These are phyloP conservation scores for Bambusicola thoracicus DNA, from an alignment of 2,113 vertebrate genomes.

Conservation along the genomic window DNA sequence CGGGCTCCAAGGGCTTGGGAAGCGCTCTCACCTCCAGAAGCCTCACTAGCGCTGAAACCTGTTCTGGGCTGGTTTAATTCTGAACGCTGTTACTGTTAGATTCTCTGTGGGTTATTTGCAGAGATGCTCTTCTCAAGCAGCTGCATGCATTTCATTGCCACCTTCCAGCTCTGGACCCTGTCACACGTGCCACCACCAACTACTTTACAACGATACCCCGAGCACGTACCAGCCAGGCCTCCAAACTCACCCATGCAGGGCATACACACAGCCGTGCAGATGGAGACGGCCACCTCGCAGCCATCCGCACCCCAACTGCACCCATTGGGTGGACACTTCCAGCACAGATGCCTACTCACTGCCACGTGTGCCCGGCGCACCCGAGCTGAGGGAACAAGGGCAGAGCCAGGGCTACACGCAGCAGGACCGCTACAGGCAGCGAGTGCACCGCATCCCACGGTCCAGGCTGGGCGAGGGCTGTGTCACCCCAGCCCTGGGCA, in stretches of 20 bases:
- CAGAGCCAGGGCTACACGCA: not conserved
- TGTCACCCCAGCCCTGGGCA: rapidly evolving
- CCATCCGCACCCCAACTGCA: not conserved
- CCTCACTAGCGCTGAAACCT: rapidly evolving
- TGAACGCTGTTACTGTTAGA: rapidly evolving
- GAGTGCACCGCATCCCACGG: rapidly evolving
- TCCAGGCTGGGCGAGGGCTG: rapidly evolving
- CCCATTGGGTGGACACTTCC: not conserved
- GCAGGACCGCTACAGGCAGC: not conserved
- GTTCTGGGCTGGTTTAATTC: not conserved
- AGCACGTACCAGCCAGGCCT: too few species aligned
- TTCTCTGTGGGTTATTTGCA: not conserved
- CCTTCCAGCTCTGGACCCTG: not conserved
- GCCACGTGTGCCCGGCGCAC: not conserved
- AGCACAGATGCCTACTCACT: not conserved
- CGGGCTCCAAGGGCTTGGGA: not conserved
- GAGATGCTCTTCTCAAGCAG: not conserved
- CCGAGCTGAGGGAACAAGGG: not conserved
- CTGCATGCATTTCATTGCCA: not conserved
- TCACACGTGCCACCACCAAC: not conserved
- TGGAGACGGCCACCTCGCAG: not conserved
- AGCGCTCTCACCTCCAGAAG: not conserved
- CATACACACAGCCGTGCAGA: not conserved
- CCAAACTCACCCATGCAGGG: not conserved
- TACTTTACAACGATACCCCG: not conserved